Base-by-base conservation (phyloP, 2,888 invertebrate genomes). In the Notodonta ziczac region DNA sequence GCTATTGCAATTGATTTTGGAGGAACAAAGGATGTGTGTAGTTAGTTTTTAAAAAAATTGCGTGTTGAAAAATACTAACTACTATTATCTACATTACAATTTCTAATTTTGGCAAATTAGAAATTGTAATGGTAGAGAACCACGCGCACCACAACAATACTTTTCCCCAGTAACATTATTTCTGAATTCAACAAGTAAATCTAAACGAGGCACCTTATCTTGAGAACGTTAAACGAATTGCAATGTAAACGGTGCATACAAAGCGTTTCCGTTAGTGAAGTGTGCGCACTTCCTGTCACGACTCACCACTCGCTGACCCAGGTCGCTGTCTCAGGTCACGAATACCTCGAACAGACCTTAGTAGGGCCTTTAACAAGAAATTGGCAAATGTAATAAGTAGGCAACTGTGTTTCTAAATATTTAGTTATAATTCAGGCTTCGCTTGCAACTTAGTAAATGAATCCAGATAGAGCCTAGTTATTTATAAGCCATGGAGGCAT, bases 151-250 rank as follows among this genome's bases (percentile, higher is more conserved):
- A 42, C 42, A 42, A 42, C 42, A 13, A 46, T 13, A 6, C 44
- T 1, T 13, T 46, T 13, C 13, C 13, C 44, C 12, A 13, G 44
- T 13, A 46, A 46, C 44, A 4, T 13, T 13, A 13, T 46, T 46
- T 46, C 44, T 46, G 44, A 13, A 13, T 5, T 46, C 13, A 13
- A 46, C 44, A 46, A 46, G 44, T 46, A 46, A 46, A 12, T 52
- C 10, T 32, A 52, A 52, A 52, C 52, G 52, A 52, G 52, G n/a
- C 24, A 12, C 52, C 12, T 52, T 52, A 52, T 52, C 52, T 52
- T 52, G 52, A 52, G 13, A 46, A 32, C 24, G 32, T 24, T 52
- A 52, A 50, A 52, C 32, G 52, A 32, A 52, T 52, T 24, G 32
- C 24, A 24, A 24, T 12, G 52, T 52, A 52, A 52, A 32, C 32